Conservation (phyloP, 1,140 invertebrate species). For the Bombus huntii region DNA sequence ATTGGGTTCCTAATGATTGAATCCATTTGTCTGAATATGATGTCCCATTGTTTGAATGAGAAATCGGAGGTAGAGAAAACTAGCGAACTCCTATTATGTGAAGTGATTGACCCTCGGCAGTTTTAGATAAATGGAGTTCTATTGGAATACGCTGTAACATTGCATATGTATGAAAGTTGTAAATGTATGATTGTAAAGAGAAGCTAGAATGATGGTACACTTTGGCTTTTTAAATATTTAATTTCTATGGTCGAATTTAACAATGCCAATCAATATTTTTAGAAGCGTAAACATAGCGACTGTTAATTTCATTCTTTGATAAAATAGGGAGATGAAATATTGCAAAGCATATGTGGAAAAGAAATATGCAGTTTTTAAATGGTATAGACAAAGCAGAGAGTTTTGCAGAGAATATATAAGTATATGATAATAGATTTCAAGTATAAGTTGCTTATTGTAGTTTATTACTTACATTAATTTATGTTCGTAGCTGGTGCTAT, state of each 20-base stretch:
- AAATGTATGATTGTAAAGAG: background rate
- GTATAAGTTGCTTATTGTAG: too few species aligned
- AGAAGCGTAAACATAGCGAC: too few species aligned
- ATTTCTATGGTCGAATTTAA: background rate
- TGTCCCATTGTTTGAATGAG: background rate
- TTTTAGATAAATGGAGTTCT: background rate
- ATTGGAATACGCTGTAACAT: background rate
- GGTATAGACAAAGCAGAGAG: too few species aligned
- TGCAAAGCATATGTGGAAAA: background rate
- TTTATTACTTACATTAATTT: too few species aligned
- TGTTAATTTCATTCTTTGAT: background rate
- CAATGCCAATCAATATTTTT: background rate
- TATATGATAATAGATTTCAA: too few species aligned
- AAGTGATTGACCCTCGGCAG: background rate
- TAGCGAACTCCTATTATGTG: background rate
- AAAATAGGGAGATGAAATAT: background rate
- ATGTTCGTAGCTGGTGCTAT: too few species aligned
- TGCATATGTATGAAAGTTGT: background rate
- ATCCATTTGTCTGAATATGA: slow-evolving; percentile 1
- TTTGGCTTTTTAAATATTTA: background rate
- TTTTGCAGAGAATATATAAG: too few species aligned
- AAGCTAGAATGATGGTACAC: background rate
- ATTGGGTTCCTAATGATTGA: background rate
- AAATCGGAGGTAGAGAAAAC: background rate
- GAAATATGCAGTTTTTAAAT: background rate